Base-by-base conservation (phyloP, 2,113 vertebrate species). In the Siniperca knerii region DNA sequence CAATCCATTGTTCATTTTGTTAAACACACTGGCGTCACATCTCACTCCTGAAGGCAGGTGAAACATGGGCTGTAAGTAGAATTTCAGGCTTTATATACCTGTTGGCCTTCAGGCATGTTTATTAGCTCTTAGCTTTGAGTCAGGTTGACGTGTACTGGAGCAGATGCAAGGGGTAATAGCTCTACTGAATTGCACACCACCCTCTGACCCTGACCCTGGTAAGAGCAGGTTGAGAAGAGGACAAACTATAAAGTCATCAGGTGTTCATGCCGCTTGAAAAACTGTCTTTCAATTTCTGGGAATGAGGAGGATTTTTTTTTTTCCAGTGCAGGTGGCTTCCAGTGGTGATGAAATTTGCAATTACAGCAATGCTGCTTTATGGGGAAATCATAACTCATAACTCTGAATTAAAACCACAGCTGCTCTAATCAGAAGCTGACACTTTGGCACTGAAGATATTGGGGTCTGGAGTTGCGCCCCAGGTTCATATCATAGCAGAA, bases 401-500 rank as follows among this genome's bases (percentile, higher is more conserved):
- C 29, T 77, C 16, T 65, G 18, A 69, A 91, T 55, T 29, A 67
- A 78, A 87, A 84, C 72, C 92, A 89, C 76, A 75, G 25, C 50
- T 65, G 40, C 15, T 83, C 35, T 82, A 77, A 84, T 87, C 75
- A 89, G 29, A 54, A 69, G 6, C 58, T 81, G 75, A 76, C 21
- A 25, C 66, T 79, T 85, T 25, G 65, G 52, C 8, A 2, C 54
- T 57, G 21, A 71, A 52, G 58, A 50, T 54, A 23, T 12, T 58
- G 21, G 20, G 48, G 21, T 69, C 13, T 60, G 12, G 40, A 60
- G 40, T 75, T 50, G 18, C 1, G 0, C 54, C 46, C 55, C 18
- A 50, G 18, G 25, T 25, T 85, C 65, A 87, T 50, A 73, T 70
- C 46, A 71, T 33, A 46, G 12, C n/a, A 66, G 37, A 87, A 78